phyloP scores from a whole-genome alignment of 2,113 vertebrate species.

The Chunga burmeisteri region DNA sequence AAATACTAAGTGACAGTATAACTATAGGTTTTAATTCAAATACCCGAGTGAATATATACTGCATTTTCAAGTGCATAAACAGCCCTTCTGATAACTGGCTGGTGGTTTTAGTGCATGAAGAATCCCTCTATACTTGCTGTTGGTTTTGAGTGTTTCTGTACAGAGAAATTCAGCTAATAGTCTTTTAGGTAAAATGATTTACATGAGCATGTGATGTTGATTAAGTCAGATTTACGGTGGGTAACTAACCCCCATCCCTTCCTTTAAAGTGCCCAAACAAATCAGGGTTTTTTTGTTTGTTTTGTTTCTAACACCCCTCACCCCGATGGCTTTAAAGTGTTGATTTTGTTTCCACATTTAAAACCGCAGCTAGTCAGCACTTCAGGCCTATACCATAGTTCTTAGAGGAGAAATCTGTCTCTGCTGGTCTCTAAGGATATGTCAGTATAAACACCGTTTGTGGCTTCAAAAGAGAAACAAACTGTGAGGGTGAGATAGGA shows the following conservation, averaged over 20 bases:
- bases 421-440: rapidly evolving
- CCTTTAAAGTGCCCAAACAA: not conserved
- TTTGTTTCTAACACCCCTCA: not conserved
- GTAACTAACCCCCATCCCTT: not conserved
- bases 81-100: not conserved
- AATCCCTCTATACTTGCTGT: not conserved
- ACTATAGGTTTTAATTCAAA: not conserved
- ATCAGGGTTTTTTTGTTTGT: not conserved
- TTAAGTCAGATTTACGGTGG: not conserved
- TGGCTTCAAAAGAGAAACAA: not conserved
- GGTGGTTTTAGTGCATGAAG: not conserved
- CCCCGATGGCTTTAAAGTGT: not conserved
- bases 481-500: not conserved
- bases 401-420: not conserved
- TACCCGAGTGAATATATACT: not conserved
- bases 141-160: not conserved
- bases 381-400: rapidly evolving
- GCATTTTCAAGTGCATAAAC: not conserved
- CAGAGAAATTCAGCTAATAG: not conserved
- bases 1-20: not conserved
- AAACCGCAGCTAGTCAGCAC: not conserved
- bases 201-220: not conserved
- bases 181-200: not conserved
- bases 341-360: not conserved
- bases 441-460: rapidly evolving